Evolutionary conservation across 2,797 vertebrate species (phyloP), one percentile per base, ranked within the genome.

Genomic region (Takifugu ocellatus): DNA sequence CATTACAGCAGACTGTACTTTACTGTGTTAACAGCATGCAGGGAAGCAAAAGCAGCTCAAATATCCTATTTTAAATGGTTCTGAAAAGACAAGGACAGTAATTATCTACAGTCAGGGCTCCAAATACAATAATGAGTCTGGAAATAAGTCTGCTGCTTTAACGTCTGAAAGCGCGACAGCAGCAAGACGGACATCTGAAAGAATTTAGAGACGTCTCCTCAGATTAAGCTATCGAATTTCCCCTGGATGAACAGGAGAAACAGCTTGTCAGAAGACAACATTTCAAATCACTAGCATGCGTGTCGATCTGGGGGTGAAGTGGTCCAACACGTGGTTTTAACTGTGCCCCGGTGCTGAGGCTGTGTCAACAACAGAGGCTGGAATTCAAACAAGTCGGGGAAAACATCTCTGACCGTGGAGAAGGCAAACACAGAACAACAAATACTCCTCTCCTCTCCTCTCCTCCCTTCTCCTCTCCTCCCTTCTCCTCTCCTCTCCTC

Each of bases 71-170:
- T 74, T 53, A 61, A 61, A 59, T 42, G 50, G 36, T 46, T 50
- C 72, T 68, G 43, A 56, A 57, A 54, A 61, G 27, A 59, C n/a
- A 65, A 54, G 44, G 27, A 62, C 56, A 74, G 64, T 51, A 59
- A 63, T 63, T 45, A 51, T 39, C 51, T 25, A 6, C n/a, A 36
- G 51, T 52, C 3, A 59, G 52, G 68, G 53, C 55, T 61, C 42
- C 65, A 60, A 53, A 48, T 61, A 77, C 61, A 62, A 54, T 25
- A 55, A 68, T 69, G 16, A 63, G 27, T 33, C 31, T 25, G 54
- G 52, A 77, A 86, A 66, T 5, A 3, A 31, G 72, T 49, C 63
- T 49, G 56, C 25, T 61, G 12, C 48, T 59, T 66, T 63, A 56
- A 29, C 68, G 69, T 44, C 5, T 1, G 5, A 68, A 25, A 33